phyloP scores from a whole-genome alignment of 2,888 invertebrate genomes.

The Ethmia dodecea region DNA sequence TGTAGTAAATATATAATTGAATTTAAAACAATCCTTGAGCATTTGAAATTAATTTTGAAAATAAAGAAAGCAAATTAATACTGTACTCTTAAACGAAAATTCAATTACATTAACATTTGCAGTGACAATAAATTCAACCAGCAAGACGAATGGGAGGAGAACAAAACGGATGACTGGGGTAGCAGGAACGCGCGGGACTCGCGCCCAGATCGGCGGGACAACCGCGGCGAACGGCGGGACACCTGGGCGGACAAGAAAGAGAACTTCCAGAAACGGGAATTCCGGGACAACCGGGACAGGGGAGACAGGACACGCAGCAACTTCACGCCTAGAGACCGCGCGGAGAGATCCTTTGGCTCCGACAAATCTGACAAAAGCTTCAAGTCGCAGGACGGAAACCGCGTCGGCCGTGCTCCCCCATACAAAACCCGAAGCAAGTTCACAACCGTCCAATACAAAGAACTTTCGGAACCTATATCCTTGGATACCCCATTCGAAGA shows the following conservation, averaged over 20 bases:
- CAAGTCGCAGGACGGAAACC: conserved; percentile 42
- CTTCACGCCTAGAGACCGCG: conserved; percentile 56
- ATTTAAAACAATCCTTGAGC: no score
- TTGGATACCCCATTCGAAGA: conserved; percentile 66
- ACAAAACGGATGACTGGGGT: conserved; percentile 38
- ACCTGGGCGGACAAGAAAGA: conserved; percentile 27
- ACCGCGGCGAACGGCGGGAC: conserved; percentile 22
- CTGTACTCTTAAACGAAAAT: not conserved
- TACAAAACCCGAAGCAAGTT: conserved; percentile 49
- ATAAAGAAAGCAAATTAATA: not conserved
- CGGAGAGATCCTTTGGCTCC: conserved; percentile 44
- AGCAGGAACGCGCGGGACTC: conserved; percentile 23
- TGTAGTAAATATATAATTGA: no score
- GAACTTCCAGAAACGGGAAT: conserved; percentile 31
- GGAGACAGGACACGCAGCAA: conserved; percentile 43
- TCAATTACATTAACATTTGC: conserved; percentile 16
- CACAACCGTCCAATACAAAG: conserved; percentile 52
- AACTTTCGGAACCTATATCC: conserved; percentile 61
- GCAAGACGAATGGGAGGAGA: conserved; percentile 37
- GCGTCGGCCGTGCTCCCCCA: conserved; percentile 41
- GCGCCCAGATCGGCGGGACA: conserved; percentile 17
- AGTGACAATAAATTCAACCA: conserved; percentile 19
- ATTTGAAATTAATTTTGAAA: no score
- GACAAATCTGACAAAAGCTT: conserved; percentile 51
- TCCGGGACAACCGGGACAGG: conserved; percentile 28